phyloP scores from a whole-genome alignment of 2,888 invertebrate genomes.

The Marronus borbonicus region DNA sequence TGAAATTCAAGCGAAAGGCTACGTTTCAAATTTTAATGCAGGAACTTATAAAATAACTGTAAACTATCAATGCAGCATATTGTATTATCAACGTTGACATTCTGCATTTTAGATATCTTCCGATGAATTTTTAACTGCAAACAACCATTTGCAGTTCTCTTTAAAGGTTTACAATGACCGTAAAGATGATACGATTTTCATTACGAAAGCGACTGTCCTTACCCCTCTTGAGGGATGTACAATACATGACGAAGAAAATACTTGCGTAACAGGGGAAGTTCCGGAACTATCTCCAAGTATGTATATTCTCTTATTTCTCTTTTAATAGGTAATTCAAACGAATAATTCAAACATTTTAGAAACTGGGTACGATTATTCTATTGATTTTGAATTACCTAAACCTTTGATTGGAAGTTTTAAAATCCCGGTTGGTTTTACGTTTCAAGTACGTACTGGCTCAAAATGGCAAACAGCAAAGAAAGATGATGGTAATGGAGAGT shows the following conservation, averaged over 20 bases:
- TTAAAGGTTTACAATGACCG: conserved; percentile 59
- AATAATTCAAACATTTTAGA: background rate
- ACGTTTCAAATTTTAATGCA: conserved; percentile 44
- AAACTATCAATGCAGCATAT: conserved; percentile 30
- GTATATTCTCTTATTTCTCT: background rate
- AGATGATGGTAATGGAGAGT: background rate
- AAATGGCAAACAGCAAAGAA: background rate
- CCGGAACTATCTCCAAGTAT: conserved; percentile 16
- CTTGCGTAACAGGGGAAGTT: background rate
- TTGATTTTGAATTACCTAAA: conserved; percentile 56
- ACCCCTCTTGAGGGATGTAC: conserved; percentile 56
- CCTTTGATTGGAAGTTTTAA: conserved; percentile 69
- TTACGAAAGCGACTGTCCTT: conserved; percentile 56
- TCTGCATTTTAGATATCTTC: conserved; percentile 52
- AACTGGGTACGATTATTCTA: background rate
- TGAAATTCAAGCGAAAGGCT: conserved; percentile 50
- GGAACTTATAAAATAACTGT: conserved; percentile 59
- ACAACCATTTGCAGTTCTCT: conserved; percentile 57
- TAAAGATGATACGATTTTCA: conserved; percentile 52
- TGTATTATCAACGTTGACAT: background rate
- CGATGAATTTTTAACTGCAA: conserved; percentile 52
- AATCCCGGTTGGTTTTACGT: conserved; percentile 71
- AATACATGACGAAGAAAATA: conserved; percentile 40
- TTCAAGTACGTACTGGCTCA: conserved; percentile 58
- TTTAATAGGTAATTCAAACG: background rate